phyloP scores from a whole-genome alignment of 2,113 vertebrate genomes.

The Cyphomyrus discorhynchus region DNA sequence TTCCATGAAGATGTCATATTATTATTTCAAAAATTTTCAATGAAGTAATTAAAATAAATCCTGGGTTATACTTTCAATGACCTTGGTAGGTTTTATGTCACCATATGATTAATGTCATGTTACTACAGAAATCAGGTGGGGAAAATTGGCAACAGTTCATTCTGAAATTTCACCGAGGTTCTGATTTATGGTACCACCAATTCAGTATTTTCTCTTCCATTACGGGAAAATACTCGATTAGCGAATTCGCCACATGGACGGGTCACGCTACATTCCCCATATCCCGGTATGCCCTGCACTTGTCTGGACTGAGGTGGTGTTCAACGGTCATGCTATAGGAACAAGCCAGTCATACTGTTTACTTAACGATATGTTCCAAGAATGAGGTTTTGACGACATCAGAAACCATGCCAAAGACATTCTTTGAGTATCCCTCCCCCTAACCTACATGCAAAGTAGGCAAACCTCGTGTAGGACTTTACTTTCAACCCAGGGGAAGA shows the following conservation, averaged over 20 bases:
- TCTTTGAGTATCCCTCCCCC: neutral
- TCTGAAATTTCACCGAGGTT: neutral
- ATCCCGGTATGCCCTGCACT: neutral
- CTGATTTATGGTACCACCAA: neutral
- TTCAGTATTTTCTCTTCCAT: slow-evolving; percentile 3
- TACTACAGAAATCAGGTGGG: slow-evolving; percentile 34
- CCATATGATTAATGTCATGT: slow-evolving; percentile 52
- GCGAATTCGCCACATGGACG: neutral
- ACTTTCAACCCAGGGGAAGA: neutral
- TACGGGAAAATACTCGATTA: neutral
- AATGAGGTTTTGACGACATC: neutral
- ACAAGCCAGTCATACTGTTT: neutral
- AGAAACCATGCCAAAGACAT: neutral
- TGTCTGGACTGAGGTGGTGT: neutral
- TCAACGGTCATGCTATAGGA: neutral
- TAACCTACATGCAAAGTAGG: neutral
- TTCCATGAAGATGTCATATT: slow-evolving; percentile 56
- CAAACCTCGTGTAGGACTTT: neutral
- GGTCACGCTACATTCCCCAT: neutral
- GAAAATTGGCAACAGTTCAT: neutral
- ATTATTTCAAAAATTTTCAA: slow-evolving; percentile 52
- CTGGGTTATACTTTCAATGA: slow-evolving; percentile 59
- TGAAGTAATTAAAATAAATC: slow-evolving; percentile 66
- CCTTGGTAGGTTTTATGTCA: slow-evolving; percentile 48
- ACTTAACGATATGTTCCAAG: neutral